Conservation (phyloP, 2,888 invertebrate species). For the Actias luna region DNA sequence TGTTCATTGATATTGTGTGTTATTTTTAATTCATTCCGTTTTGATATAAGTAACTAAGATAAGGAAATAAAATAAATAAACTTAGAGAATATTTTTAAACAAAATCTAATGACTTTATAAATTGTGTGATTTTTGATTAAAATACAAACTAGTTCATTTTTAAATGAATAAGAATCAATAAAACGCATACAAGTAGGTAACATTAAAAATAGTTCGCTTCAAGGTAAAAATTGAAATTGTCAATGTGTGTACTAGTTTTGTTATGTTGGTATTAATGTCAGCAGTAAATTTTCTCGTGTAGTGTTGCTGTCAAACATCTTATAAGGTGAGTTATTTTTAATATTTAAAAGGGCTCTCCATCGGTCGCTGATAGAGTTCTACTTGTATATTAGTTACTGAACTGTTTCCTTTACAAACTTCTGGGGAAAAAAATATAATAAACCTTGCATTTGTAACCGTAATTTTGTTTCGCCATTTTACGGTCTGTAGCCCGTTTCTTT, state of each 20-base stretch:
- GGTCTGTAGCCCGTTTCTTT: conserved; percentile 58
- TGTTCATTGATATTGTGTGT: no score
- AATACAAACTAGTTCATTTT: neutral
- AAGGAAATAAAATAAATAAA: no score
- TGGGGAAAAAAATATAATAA: conserved; percentile 13
- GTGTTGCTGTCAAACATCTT: conserved; percentile 72
- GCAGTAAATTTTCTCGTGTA: conserved; percentile 69
- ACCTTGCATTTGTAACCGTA: conserved; percentile 44
- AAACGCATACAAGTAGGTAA: conserved; percentile 29
- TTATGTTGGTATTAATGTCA: conserved; percentile 43
- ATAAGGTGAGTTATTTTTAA: conserved; percentile 69
- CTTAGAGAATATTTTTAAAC: no score
- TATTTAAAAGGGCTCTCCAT: conserved; percentile 29
- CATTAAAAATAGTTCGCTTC: conserved; percentile 13
- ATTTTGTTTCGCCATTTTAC: conserved; percentile 76
- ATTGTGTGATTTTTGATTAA: no score
- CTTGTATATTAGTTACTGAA: neutral
- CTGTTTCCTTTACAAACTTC: neutral
- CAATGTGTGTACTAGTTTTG: conserved; percentile 24
- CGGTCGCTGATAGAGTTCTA: neutral
- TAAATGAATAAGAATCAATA: conserved; percentile 2
- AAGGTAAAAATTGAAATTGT: conserved; percentile 22
- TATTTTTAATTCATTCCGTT: no score
- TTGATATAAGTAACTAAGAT: no score
- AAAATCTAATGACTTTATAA: no score